Conservation (phyloP, 2,113 vertebrate genomes). For the Bufo gargarizans region DNA sequence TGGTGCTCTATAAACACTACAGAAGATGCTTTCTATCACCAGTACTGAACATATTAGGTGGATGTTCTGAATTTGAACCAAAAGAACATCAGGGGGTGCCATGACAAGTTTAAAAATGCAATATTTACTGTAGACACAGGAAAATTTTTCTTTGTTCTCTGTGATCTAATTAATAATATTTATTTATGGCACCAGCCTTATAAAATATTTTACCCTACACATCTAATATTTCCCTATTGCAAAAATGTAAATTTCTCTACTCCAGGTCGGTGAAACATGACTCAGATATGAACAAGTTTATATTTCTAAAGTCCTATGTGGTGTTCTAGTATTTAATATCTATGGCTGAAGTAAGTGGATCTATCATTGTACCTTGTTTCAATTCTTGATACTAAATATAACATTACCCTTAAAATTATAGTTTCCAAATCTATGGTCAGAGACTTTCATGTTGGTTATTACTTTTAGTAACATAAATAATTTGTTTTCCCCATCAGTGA, state of each 20-base stretch:
- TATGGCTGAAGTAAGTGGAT: neutral
- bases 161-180: no score
- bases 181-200: no score
- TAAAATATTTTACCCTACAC: neutral
- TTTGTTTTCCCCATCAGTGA: neutral
- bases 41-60: no score
- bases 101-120: no score
- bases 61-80: no score
- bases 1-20: no score
- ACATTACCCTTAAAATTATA: neutral
- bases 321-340: neutral
- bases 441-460: slow-evolving; percentile 2
- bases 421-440: neutral
- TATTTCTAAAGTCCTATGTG: neutral
- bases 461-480: neutral
- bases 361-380: neutral
- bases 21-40: no score
- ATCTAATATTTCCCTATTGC: neutral
- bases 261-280: neutral
- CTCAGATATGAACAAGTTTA: neutral
- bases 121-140: no score
- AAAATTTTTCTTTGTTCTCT: no score
- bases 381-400: neutral
- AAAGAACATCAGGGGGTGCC: no score
- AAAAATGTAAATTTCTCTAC: neutral